A percentile compares a stretch with the other conserved stretches of the same genome.
phyloP scores from a whole-genome alignment of 1,140 invertebrate genomes.

The Megathymus violae region DNA sequence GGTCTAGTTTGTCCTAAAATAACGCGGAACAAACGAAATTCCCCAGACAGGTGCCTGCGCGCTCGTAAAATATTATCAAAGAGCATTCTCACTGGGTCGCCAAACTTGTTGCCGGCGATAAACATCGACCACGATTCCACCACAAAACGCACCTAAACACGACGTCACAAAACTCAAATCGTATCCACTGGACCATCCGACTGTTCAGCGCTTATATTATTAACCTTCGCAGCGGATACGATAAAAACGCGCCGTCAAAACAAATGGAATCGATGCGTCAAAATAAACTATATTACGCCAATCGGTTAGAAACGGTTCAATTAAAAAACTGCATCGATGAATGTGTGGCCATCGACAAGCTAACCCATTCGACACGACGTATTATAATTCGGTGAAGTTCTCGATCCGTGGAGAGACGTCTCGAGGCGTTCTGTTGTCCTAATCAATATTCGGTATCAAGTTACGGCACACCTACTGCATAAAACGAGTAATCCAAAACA shows the following conservation, averaged over 20 bases:
- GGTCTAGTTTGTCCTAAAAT: conserved; percentile 33
- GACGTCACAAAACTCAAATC: conserved; percentile 18
- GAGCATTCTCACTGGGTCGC: conserved; percentile 42
- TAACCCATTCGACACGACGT: too few relatives aligned
- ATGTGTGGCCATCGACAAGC: too few relatives aligned
- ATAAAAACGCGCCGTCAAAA: conserved; percentile 50
- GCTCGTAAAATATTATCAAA: conserved; percentile 40
- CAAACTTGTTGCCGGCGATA: conserved; percentile 47
- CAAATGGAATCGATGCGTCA: conserved; percentile 41
- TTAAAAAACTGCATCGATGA: not conserved
- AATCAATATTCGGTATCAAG: not conserved
- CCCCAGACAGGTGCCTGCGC: conserved; percentile 29
- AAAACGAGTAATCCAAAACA: not conserved
- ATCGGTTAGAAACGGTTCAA: not conserved
- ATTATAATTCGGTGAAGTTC: not conserved
- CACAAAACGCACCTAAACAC: conserved; percentile 25
- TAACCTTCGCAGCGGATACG: conserved; percentile 40
- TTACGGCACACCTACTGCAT: not conserved
- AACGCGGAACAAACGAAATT: conserved; percentile 17
- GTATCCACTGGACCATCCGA: not conserved
- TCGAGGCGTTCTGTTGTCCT: not conserved
- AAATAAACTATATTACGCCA: conserved; percentile 24
- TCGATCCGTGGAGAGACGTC: not conserved
- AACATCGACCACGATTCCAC: conserved; percentile 21
- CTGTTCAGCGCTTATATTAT: conserved; percentile 33